These are phyloP conservation scores for Troides helena DNA, from an alignment of 2,888 invertebrate species.

Conservation along the genomic window DNA sequence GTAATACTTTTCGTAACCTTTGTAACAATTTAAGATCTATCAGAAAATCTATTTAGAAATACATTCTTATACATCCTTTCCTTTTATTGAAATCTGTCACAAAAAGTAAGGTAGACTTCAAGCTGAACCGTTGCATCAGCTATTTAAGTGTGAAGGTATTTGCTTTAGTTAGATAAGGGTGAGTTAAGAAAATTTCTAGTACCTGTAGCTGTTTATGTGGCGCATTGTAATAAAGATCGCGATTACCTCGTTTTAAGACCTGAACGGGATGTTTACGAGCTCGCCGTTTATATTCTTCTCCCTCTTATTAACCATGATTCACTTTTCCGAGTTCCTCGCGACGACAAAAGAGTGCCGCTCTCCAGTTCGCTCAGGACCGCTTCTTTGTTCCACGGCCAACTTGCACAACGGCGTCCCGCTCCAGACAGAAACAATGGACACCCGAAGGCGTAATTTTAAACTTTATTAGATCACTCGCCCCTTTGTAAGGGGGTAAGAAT, in stretches of 20 bases:
- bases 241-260: background rate
- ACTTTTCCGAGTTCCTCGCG: constrained; percentile 31
- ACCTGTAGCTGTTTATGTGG: too few relatives aligned
- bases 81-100: too few relatives aligned
- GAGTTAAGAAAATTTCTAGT: too few relatives aligned
- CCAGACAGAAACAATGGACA: constrained; percentile 37
- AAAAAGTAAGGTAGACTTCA: too few relatives aligned
- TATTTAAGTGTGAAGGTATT: too few relatives aligned
- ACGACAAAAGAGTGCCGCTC: constrained; percentile 64
- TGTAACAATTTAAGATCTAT: too few relatives aligned
- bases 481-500: constrained; percentile 11
- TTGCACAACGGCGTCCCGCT: constrained; percentile 35
- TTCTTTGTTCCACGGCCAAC: constrained; percentile 35
- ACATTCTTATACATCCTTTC: too few relatives aligned
- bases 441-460: constrained; percentile 35
- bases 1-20: too few relatives aligned
- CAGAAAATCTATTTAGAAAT: too few relatives aligned
- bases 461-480: constrained; percentile 42
- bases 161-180: too few relatives aligned
- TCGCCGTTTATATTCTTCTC: constrained; percentile 4
- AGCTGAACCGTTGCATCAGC: too few relatives aligned
- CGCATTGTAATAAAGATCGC: too few relatives aligned
- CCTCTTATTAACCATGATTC: constrained; percentile 26
- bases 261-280: constrained; percentile 11
- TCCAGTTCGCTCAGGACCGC: constrained; percentile 14